phyloP scores from a whole-genome alignment of 2,113 vertebrate species.

The Aegithalos caudatus region DNA sequence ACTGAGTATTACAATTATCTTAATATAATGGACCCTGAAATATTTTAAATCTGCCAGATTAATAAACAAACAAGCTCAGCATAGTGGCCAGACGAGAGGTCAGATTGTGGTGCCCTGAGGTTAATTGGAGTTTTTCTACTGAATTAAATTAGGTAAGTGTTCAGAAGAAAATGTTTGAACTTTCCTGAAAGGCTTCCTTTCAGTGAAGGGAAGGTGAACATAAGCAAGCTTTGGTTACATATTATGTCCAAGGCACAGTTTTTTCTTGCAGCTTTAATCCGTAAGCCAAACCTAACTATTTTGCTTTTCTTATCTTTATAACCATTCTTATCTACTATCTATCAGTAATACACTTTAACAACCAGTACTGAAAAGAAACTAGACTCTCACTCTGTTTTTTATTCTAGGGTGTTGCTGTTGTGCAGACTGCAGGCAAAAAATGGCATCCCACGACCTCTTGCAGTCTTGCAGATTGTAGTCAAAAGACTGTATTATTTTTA shows the following conservation, averaged over 20 bases:
- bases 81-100: constrained; percentile 1
- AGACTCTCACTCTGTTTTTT: neutral
- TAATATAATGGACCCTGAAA: constrained; percentile 25
- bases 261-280: neutral
- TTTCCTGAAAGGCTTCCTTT: constrained; percentile 10
- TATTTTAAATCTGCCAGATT: constrained; percentile 12
- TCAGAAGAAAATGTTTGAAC: constrained; percentile 15
- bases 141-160: constrained; percentile 40
- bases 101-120: constrained; percentile 10
- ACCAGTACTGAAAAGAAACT: neutral
- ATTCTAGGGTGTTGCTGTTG: neutral
- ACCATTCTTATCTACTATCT: neutral
- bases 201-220: neutral
- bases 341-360: neutral
- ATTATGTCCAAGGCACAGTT: neutral
- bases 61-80: constrained; percentile 57
- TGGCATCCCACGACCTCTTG: neutral
- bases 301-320: neutral
- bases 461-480: neutral
- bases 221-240: neutral
- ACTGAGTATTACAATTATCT: constrained; percentile 9
- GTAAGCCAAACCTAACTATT: neutral
- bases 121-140: constrained; percentile 60
- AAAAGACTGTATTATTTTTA: neutral
- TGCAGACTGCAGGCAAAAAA: neutral